Percentiles rank a stretch among this genome's conserved stretches.
These are phyloP conservation scores for Tillus elongatus DNA, from an alignment of 2,888 invertebrate genomes.

Conservation along the genomic window DNA sequence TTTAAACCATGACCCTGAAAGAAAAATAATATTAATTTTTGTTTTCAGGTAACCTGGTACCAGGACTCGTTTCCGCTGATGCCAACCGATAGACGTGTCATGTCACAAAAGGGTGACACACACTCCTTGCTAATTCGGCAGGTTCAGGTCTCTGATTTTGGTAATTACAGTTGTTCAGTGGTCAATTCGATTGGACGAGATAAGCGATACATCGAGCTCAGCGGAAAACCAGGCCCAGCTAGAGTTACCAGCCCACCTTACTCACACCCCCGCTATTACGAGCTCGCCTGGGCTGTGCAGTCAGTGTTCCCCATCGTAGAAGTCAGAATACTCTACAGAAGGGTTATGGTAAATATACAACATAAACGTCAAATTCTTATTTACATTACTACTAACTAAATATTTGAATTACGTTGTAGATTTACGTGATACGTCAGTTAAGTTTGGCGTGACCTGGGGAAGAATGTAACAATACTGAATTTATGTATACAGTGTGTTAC, in stretches of 20 bases:
- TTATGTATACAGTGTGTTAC: no score
- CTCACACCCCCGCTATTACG: conserved; percentile 53
- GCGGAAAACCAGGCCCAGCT: conserved; percentile 56
- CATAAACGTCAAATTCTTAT: no score
- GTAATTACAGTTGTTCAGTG: conserved; percentile 47
- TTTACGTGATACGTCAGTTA: no score
- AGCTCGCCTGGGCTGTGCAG: conserved; percentile 57
- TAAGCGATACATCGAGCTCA: conserved; percentile 50
- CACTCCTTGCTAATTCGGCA: conserved; percentile 51
- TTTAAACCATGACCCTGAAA: no score
- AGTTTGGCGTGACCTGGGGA: no score
- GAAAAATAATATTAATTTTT: no score
- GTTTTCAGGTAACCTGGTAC: conserved; percentile 54
- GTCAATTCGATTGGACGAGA: conserved; percentile 40
- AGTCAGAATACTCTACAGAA: conserved; percentile 54
- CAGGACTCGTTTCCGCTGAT: conserved; percentile 54
- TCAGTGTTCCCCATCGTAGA: conserved; percentile 56
- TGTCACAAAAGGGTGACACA: conserved; percentile 51
- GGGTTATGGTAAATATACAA: conserved; percentile 46
- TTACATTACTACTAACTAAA: no score
- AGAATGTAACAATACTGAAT: no score
- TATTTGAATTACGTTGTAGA: no score
- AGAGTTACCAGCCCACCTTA: conserved; percentile 52
- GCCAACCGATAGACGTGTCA: conserved; percentile 52
- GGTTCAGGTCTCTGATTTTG: conserved; percentile 54